These are phyloP conservation scores for Tanaodytes sp. DNA, from an alignment of 2,888 invertebrate genomes.

Conservation along the genomic window DNA sequence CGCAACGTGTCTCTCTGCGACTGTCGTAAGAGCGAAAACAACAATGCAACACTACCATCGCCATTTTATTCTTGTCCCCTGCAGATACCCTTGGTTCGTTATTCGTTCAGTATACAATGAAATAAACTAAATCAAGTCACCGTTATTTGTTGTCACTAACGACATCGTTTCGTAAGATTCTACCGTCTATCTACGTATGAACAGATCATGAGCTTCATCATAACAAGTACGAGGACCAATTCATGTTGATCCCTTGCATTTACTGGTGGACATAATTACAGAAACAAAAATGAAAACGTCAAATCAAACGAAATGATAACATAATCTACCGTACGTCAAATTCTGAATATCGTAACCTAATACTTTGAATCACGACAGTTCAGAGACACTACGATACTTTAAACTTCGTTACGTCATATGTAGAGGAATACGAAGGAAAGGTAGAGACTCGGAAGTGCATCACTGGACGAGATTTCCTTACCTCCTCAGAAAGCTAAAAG, in stretches of 20 bases:
- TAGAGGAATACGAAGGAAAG: constrained; percentile 65
- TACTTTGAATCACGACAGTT: constrained; percentile 37
- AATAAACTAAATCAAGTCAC: constrained; percentile 31
- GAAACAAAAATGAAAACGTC: too few relatives aligned
- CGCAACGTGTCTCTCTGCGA: constrained; percentile 37
- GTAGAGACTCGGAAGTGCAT: constrained; percentile 70
- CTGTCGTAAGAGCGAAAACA: constrained; percentile 39
- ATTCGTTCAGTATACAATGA: constrained; percentile 18
- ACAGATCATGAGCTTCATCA: constrained; percentile 51
- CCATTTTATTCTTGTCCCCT: constrained; percentile 39
- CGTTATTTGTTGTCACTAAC: constrained; percentile 28
- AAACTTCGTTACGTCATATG: constrained; percentile 66
- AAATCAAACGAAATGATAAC: constrained; percentile 49
- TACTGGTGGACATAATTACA: too few relatives aligned
- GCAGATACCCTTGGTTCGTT: constrained; percentile 42
- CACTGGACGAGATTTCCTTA: constrained; percentile 72
- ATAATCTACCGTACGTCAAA: constrained; percentile 63
- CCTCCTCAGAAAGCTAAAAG: constrained; percentile 74
- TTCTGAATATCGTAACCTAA: constrained; percentile 42
- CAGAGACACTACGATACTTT: constrained; percentile 57
- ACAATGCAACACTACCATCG: constrained; percentile 52
- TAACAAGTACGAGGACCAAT: constrained; percentile 26
- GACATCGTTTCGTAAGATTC: constrained; percentile 37
- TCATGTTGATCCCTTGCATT: too few relatives aligned
- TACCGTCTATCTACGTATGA: constrained; percentile 59